Evolutionary conservation across 2,888 invertebrate genomes (phyloP).

Genomic region (Herminia tarsipennalis): DNA sequence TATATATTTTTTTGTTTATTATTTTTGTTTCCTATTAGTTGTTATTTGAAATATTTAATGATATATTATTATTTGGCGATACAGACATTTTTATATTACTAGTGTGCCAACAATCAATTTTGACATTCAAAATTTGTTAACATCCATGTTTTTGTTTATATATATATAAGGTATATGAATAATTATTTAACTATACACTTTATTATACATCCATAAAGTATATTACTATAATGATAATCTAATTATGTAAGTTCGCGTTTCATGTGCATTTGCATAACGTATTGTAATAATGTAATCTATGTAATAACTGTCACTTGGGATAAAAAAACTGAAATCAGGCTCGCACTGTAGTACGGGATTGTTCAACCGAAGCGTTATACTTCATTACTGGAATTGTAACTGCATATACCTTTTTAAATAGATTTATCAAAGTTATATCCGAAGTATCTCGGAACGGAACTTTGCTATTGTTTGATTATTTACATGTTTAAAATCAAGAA

Average conservation of each 20-base stretch:
- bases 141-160: conserved; percentile 15
- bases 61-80: background rate
- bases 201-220: conserved; percentile 8
- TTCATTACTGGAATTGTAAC: conserved; percentile 6
- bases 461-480: too few species aligned
- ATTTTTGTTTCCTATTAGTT: background rate
- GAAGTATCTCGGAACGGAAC: too few species aligned
- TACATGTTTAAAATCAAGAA: too few species aligned
- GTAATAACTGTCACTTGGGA: too few species aligned
- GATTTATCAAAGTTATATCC: too few species aligned
- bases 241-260: conserved; percentile 24
- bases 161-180: conserved; percentile 8
- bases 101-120: conserved; percentile 29
- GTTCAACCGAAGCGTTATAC: background rate
- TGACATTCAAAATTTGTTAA: conserved; percentile 23
- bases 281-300: conserved; percentile 15
- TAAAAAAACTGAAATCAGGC: too few species aligned
- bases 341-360: background rate
- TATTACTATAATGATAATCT: conserved; percentile 24
- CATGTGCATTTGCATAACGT: conserved; percentile 18
- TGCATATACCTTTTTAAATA: too few species aligned
- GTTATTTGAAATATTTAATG: conserved; percentile 2
- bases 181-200: conserved; percentile 13
- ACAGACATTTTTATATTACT: conserved; percentile 18
- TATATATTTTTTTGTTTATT: conserved; percentile 6